Percentiles rank a stretch among this genome's conserved stretches.
phyloP scores from a whole-genome alignment of 2,113 vertebrate species.

The Xenopus laevis region DNA sequence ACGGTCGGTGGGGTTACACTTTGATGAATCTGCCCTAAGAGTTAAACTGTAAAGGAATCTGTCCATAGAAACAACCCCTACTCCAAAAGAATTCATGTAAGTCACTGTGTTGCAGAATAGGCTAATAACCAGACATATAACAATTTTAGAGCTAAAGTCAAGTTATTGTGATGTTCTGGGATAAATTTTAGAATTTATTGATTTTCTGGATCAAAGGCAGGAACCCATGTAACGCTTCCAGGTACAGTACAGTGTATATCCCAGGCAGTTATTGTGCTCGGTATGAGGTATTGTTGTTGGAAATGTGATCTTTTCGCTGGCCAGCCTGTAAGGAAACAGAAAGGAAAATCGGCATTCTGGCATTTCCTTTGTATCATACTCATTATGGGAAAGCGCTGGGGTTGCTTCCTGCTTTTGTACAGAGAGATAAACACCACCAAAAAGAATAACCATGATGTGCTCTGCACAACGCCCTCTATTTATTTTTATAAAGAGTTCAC shows the following conservation, averaged over 20 bases:
- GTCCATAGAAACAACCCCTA: too few species aligned
- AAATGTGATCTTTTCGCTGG: slow-evolving; percentile 56
- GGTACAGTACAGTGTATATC: slow-evolving; percentile 3
- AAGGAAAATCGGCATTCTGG: slow-evolving; percentile 59
- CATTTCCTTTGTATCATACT: slow-evolving; percentile 59
- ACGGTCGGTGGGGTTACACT: too few species aligned
- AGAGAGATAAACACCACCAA: slow-evolving; percentile 26
- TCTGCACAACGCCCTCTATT: slow-evolving; percentile 3
- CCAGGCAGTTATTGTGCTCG: slow-evolving; percentile 5
- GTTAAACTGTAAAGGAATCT: too few species aligned
- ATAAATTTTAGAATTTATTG: neutral
- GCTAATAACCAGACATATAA: neutral
- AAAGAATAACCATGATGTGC: slow-evolving; percentile 12
- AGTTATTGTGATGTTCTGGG: neutral
- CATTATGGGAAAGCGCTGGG: slow-evolving; percentile 62
- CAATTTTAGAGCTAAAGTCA: neutral
- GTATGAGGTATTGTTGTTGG: slow-evolving; percentile 47
- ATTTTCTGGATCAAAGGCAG: neutral
- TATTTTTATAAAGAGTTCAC: slow-evolving; percentile 24
- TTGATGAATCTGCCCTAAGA: too few species aligned
- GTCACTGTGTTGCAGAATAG: neutral
- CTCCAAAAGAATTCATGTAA: too few species aligned
- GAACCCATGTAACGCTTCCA: slow-evolving; percentile 4
- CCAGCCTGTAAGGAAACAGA: slow-evolving; percentile 58
- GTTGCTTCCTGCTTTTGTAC: slow-evolving; percentile 63